These are phyloP conservation scores for Neodon shergylaensis DNA, from an alignment of 2,113 vertebrate genomes.

Conservation along the genomic window DNA sequence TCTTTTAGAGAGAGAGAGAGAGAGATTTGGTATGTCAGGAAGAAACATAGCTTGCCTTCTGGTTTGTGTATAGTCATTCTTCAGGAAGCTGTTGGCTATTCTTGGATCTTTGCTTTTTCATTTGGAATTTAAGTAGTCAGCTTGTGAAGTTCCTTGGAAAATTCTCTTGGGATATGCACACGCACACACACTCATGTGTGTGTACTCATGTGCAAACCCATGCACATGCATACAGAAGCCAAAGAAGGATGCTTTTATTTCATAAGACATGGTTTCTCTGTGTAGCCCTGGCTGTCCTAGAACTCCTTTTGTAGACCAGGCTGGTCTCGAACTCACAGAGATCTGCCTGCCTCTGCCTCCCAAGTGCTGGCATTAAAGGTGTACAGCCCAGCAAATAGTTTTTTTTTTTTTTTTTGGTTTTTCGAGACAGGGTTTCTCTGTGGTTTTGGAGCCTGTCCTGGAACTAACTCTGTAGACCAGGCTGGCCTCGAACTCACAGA, in stretches of 20 bases:
- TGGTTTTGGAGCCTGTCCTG: not conserved
- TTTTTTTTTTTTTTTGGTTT: no score
- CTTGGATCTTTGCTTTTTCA: slow-evolving; percentile 21
- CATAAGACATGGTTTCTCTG: not conserved
- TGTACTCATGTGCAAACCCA: not conserved
- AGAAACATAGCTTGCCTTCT: not conserved
- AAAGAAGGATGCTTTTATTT: not conserved
- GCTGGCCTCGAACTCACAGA: not conserved
- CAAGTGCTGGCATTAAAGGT: no score
- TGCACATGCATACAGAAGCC: not conserved
- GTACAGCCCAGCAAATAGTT: not conserved
- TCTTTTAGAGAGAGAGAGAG: no score
- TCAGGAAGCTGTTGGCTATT: not conserved
- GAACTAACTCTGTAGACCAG: not conserved
- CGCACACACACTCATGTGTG: not conserved
- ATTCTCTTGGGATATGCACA: not conserved
- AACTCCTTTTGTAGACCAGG: not conserved
- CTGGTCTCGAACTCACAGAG: not conserved
- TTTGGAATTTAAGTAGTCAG: slow-evolving; percentile 16
- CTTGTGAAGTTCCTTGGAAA: slow-evolving; percentile 10
- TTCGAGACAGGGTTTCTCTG: not conserved
- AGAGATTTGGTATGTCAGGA: no score
- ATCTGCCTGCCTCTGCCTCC: not conserved
- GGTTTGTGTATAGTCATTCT: not conserved
- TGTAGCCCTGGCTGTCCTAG: not conserved